Evolutionary conservation across 2,113 vertebrate genomes (phyloP).

Genomic region (Haliaeetus leucogaster): DNA sequence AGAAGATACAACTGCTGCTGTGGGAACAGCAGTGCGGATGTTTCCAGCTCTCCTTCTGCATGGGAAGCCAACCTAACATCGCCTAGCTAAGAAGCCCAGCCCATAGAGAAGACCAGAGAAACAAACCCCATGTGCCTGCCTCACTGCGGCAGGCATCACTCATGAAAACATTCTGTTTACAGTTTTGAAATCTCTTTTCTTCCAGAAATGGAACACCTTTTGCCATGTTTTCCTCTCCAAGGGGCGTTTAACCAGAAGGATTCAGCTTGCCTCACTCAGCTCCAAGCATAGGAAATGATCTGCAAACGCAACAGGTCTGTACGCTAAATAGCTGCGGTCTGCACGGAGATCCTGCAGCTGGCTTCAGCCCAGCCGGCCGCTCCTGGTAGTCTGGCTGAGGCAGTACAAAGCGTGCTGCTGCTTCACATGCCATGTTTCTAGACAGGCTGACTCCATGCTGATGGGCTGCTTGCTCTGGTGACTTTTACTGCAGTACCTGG

Average conservation of each 20-base stretch:
- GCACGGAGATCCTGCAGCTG: background rate
- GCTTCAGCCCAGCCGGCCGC: background rate
- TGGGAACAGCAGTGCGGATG: background rate
- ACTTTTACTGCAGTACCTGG: background rate
- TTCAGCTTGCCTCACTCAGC: background rate
- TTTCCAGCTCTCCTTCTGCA: background rate
- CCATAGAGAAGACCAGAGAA: background rate
- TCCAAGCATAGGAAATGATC: background rate
- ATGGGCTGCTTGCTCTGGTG: background rate
- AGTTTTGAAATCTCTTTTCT: background rate
- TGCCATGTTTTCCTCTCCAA: background rate
- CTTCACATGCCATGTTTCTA: accelerated
- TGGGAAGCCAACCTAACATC: background rate
- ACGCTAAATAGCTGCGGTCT: accelerated
- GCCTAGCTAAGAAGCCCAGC: background rate
- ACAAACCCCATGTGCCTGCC: background rate
- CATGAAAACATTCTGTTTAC: background rate
- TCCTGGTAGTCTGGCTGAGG: background rate
- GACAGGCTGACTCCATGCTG: background rate
- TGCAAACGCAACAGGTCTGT: background rate
- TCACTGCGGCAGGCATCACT: background rate
- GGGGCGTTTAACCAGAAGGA: background rate
- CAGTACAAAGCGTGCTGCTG: background rate
- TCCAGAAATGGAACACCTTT: background rate
- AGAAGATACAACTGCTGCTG: background rate